These are phyloP conservation scores for Sinocyclocheilus anophthalmus DNA, from an alignment of 2,113 vertebrate genomes.

Conservation along the genomic window DNA sequence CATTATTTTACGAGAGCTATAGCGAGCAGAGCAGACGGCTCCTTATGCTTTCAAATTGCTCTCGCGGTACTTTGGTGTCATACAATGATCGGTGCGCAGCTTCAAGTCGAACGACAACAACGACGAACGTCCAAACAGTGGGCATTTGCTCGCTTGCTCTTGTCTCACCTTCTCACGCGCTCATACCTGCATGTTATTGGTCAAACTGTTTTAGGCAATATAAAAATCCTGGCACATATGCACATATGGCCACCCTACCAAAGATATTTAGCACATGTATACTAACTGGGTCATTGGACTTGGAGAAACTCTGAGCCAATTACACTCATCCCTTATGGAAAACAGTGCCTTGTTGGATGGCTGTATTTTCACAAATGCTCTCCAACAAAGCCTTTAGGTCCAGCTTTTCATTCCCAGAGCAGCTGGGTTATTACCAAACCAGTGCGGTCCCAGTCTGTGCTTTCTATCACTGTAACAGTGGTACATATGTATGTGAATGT, in stretches of 20 bases:
- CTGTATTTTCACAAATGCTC: constrained; percentile 25
- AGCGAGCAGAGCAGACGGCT: too few species aligned
- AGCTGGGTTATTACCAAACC: constrained; percentile 39
- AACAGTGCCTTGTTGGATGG: not conserved
- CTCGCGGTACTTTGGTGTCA: too few species aligned
- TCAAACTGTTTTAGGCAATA: too few species aligned
- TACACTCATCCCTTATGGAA: constrained; percentile 10
- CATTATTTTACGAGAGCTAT: too few species aligned
- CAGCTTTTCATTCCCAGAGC: constrained; percentile 41
- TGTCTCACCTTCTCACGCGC: too few species aligned
- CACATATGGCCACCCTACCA: not conserved
- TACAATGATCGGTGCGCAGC: too few species aligned
- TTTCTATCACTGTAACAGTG: constrained; percentile 43
- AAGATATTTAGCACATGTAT: not conserved
- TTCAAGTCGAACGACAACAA: too few species aligned
- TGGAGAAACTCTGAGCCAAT: not conserved
- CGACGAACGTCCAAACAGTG: too few species aligned
- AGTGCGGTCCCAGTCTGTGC: constrained; percentile 32
- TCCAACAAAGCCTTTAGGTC: constrained; percentile 44
- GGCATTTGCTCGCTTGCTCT: too few species aligned
- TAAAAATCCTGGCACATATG: too few species aligned
- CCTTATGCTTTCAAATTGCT: too few species aligned
- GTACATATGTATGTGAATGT: constrained; percentile 33
- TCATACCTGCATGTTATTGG: too few species aligned
- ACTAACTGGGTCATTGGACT: not conserved